phyloP scores from a whole-genome alignment of 2,113 vertebrate species.

The Panthera tigris region DNA sequence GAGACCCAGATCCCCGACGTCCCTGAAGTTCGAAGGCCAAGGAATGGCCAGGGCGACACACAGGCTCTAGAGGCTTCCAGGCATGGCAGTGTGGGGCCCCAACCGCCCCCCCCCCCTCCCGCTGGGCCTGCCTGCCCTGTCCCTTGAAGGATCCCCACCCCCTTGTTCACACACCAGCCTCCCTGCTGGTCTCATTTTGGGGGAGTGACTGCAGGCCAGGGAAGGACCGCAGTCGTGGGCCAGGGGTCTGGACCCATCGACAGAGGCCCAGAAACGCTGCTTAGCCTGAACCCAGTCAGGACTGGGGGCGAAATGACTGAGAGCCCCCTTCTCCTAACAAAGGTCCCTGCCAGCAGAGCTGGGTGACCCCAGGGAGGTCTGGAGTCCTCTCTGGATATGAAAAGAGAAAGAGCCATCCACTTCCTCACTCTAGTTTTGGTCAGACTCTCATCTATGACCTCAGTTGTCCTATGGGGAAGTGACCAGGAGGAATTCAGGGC shows the following conservation, averaged over 20 bases:
- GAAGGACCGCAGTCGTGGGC: not conserved
- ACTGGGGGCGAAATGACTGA: not conserved
- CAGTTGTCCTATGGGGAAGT: constrained; percentile 32
- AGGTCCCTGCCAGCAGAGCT: not conserved
- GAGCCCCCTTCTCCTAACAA: not conserved
- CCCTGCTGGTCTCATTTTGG: not conserved
- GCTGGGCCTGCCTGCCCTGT: not conserved
- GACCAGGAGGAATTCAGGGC: constrained; percentile 1
- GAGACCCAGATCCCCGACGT: constrained; percentile 45
- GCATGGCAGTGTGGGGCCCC: not conserved
- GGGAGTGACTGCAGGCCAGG: not conserved
- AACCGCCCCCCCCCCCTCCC: not conserved
- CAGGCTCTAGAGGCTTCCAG: not conserved
- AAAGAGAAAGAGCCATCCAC: not conserved
- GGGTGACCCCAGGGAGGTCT: not conserved
- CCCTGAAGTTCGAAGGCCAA: not conserved
- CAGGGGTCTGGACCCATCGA: not conserved
- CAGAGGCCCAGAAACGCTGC: not conserved
- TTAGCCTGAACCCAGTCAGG: not conserved
- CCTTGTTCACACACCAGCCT: not conserved
- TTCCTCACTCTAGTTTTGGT: not conserved
- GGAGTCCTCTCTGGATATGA: not conserved
- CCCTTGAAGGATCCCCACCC: not conserved
- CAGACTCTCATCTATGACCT: not conserved
- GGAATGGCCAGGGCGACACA: not conserved